These are phyloP conservation scores for Cydia strobilella DNA, from an alignment of 1,140 invertebrate genomes.

Conservation along the genomic window DNA sequence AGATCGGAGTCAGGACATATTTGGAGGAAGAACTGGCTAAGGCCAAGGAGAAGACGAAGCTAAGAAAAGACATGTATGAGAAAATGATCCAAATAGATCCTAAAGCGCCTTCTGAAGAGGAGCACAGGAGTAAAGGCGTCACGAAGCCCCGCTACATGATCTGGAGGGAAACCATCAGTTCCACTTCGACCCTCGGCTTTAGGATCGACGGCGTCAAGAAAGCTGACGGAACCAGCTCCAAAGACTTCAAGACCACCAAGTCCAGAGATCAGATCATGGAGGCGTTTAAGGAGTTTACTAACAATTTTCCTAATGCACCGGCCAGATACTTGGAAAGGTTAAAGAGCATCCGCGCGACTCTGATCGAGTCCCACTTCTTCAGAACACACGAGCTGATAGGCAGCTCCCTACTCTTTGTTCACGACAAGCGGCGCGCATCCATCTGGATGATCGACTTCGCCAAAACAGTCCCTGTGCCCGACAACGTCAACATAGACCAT, in stretches of 20 bases:
- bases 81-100: conserved; percentile 98
- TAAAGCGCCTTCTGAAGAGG: conserved; percentile 93
- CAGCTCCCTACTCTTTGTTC: conserved; percentile 97
- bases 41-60: conserved; percentile 96
- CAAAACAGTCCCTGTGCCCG: conserved; percentile 93
- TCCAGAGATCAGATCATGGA: conserved; percentile 90
- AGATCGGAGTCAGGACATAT: conserved; percentile 96
- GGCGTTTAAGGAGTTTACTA: conserved; percentile 91
- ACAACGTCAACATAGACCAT: conserved; percentile 88
- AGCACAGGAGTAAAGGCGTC: conserved; percentile 92
- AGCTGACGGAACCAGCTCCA: conserved; percentile 92
- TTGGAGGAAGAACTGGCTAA: conserved; percentile 96
- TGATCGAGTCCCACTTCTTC: conserved; percentile 94
- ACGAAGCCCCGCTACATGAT: conserved; percentile 98
- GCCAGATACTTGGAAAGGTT: conserved; percentile 91
- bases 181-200: conserved; percentile 96
- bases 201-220: conserved; percentile 97
- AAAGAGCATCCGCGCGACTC: conserved; percentile 89
- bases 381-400: conserved; percentile 97
- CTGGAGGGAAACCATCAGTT: conserved; percentile 98
- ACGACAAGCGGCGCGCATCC: conserved; percentile 92
- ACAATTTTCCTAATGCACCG: conserved; percentile 87
- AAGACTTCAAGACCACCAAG: conserved; percentile 98
- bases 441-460: conserved; percentile 99
- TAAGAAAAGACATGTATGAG: conserved; percentile 98